Base-by-base conservation (phyloP, 2,888 invertebrate species). In the Toxonevra muliebris region DNA sequence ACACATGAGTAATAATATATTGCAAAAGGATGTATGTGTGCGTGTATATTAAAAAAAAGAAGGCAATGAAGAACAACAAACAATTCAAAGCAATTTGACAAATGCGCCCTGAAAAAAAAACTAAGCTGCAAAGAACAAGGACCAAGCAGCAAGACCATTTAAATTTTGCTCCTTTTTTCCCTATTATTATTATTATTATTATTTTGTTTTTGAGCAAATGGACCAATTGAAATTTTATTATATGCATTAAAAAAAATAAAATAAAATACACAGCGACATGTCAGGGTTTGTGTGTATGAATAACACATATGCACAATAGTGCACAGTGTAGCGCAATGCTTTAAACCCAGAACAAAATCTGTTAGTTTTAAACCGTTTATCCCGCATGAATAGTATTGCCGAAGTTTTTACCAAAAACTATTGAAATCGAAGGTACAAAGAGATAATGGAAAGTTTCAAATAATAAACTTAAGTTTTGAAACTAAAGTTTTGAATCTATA, bases 191-290 rank as follows among this genome's bases (percentile, higher is more conserved):
- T 48, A 48, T n/a, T n/a, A 48, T 48, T 48, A n/a, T 11, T 48
- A 9, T 9, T 48, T 48, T n/a, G 8, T 10, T 48, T 15, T 13
- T 13, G 48, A n/a, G 15, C 48, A 48, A 48, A 15, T 48, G 48
- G 15, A 48, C 48, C 48, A 48, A 48, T 48, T 48, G 48, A 10
- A 48, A 48, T 48, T 48, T 48, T 48, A 48, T 48, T 48, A 48
- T 15, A 48, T 48, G 48, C 48, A 13, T 5, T n/a, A 48, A 48
- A 48, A 48, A 8, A 48, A 11, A 5, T 9, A 48, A 11, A 8
- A 48, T n/a, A 12, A 13, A 48, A 48, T n/a, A 12, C 45, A 45
- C 45, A 20, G 17, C 8, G 2, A 11, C 50, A 11, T 50, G 41
- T 61, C 2, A 30, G 10, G 19, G 61, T 30, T 8, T 48, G 30